phyloP scores from a whole-genome alignment of 2,888 invertebrate genomes.

The Diarsia dahlii region DNA sequence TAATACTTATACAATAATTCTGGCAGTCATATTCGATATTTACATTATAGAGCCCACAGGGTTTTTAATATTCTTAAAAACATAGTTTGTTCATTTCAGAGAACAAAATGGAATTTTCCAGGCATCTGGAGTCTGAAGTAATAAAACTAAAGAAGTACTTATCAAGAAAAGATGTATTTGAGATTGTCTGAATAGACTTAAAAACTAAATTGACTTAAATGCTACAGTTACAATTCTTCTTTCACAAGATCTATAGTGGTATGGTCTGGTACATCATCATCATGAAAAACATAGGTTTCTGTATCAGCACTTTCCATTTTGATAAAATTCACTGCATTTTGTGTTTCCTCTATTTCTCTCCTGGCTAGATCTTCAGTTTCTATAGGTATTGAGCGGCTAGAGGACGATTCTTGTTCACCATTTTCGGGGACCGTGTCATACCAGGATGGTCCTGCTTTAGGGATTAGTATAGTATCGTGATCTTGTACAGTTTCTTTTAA shows the following conservation, averaged over 20 bases:
- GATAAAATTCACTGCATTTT: constrained; percentile 46
- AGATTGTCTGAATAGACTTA: background rate
- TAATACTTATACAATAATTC: background rate
- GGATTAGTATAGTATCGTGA: constrained; percentile 7
- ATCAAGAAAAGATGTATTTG: constrained; percentile 24
- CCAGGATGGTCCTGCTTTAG: constrained; percentile 53
- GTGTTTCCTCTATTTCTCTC: constrained; percentile 40
- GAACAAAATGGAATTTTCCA: background rate
- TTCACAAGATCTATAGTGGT: constrained; percentile 11
- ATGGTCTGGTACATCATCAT: background rate
- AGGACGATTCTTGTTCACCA: constrained; percentile 25
- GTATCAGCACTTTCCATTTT: constrained; percentile 24
- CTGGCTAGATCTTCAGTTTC: background rate
- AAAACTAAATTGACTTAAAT: background rate
- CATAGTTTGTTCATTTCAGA: background rate
- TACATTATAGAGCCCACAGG: constrained; percentile 1
- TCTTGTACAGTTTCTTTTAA: background rate
- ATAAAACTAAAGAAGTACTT: constrained; percentile 16
- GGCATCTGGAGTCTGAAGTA: background rate
- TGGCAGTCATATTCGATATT: background rate
- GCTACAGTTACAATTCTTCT: constrained; percentile 18
- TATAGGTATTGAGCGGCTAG: background rate
- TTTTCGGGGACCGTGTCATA: constrained; percentile 25
- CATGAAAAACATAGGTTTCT: constrained; percentile 15
- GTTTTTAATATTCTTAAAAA: background rate